Conservation (phyloP, 1,140 invertebrate species). For the Camponotus vicinus region DNA sequence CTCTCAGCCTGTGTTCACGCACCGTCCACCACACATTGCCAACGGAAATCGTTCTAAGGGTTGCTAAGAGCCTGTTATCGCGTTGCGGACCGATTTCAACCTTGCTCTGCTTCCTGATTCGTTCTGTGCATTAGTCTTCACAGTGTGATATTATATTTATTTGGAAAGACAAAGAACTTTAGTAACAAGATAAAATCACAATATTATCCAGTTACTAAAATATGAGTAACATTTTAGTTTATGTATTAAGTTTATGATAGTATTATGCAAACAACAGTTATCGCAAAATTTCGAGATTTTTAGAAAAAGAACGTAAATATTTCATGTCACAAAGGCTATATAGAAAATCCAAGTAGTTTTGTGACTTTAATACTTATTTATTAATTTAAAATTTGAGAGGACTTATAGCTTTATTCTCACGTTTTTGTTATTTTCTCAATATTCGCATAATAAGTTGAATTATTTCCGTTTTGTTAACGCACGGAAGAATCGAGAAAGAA, state of each 20-base stretch:
- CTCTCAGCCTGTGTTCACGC: not conserved
- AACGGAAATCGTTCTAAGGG: conserved; percentile 39
- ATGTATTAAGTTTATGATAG: too few relatives aligned
- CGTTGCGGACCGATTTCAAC: not conserved
- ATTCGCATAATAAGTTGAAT: not conserved
- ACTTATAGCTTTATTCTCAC: not conserved
- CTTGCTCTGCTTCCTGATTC: not conserved
- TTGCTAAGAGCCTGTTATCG: conserved; percentile 4
- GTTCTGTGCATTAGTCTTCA: too few relatives aligned
- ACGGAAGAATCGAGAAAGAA: not conserved
- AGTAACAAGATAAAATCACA: too few relatives aligned
- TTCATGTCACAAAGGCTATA: not conserved
- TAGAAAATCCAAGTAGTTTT: not conserved
- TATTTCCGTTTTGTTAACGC: not conserved
- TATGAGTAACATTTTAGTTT: too few relatives aligned
- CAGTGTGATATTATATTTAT: too few relatives aligned
- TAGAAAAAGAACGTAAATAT: not conserved
- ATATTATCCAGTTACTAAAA: too few relatives aligned
- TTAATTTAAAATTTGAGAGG: too few relatives aligned
- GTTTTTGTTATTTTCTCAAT: not conserved
- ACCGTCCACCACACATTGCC: not conserved
- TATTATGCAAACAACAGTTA: too few relatives aligned
- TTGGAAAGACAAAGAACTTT: too few relatives aligned
- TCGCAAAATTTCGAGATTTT: not conserved
- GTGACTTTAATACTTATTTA: not conserved